phyloP scores from a whole-genome alignment of 2,113 vertebrate genomes.

The Nesospiza acunhae region DNA sequence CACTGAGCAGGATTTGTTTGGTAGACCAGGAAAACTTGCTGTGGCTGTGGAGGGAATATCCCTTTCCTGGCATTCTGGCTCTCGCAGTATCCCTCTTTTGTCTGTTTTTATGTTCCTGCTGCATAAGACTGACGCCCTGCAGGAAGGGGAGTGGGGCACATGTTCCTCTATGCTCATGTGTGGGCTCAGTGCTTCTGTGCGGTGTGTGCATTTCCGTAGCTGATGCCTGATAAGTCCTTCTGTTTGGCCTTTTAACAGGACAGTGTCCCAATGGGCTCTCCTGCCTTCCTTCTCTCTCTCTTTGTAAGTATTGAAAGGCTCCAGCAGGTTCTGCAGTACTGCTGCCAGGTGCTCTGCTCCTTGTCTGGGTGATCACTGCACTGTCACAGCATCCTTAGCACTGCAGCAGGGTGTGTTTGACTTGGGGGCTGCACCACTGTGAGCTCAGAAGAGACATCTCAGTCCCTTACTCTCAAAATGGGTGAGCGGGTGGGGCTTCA shows the following conservation, averaged over 20 bases:
- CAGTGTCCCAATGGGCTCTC: slow-evolving; percentile 99
- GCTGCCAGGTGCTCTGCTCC: slow-evolving; percentile 54
- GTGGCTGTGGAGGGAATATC: slow-evolving; percentile 4
- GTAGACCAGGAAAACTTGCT: not conserved
- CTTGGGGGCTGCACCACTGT: not conserved
- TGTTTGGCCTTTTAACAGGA: slow-evolving; percentile 99
- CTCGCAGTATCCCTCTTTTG: slow-evolving; percentile 50
- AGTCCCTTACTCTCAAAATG: not conserved
- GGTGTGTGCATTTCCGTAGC: slow-evolving; percentile 70
- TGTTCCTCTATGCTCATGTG: slow-evolving; percentile 69
- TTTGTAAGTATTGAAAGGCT: slow-evolving; percentile 99
- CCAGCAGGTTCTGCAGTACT: slow-evolving; percentile 60
- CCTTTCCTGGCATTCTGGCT: slow-evolving; percentile 48
- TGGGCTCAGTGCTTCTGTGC: slow-evolving; percentile 73
- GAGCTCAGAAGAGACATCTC: not conserved
- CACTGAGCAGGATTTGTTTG: not conserved
- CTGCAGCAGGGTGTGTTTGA: not conserved
- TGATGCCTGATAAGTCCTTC: slow-evolving; percentile 78
- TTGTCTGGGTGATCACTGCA: slow-evolving; percentile 54
- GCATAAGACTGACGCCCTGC: not conserved
- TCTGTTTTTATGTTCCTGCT: slow-evolving; percentile 58
- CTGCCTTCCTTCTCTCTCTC: slow-evolving; percentile 99
- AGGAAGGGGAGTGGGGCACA: not conserved
- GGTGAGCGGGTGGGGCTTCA: slow-evolving; percentile 50
- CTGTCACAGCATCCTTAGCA: slow-evolving; percentile 30